A percentile compares a stretch with the other conserved stretches of the same genome.
phyloP scores from a whole-genome alignment of 2,113 vertebrate species.

The Procavia capensis region DNA sequence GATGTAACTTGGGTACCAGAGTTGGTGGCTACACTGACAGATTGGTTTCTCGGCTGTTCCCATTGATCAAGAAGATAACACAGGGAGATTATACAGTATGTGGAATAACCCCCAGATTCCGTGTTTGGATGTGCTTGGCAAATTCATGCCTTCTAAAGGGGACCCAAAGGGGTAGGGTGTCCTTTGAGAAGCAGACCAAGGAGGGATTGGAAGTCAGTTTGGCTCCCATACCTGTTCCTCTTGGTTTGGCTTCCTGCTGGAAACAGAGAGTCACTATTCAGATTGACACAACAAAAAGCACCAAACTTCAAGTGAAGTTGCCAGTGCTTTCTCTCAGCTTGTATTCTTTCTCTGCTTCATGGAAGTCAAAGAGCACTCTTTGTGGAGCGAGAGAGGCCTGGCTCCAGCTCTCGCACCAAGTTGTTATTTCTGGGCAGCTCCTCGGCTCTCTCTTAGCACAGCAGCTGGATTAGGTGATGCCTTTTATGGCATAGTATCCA shows the following conservation, averaged over 20 bases:
- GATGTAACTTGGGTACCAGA: background rate
- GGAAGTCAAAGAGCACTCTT: background rate
- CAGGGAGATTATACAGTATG: no score
- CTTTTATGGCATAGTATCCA: background rate
- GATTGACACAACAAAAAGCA: background rate
- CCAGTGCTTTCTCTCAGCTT: background rate
- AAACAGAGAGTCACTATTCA: background rate
- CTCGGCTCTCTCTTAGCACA: rapidly evolving
- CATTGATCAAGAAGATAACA: background rate
- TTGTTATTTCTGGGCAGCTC: background rate
- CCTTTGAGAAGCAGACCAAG: background rate
- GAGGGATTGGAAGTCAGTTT: no score
- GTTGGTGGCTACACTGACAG: background rate
- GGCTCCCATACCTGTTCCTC: background rate
- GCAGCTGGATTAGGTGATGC: background rate
- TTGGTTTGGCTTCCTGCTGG: background rate
- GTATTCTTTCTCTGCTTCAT: background rate
- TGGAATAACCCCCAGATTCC: background rate
- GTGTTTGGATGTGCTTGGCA: background rate
- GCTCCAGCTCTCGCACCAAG: background rate
- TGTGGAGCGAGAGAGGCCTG: background rate
- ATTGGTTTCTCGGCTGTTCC: background rate
- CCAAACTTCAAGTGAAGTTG: background rate
- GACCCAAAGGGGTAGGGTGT: background rate
- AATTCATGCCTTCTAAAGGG: background rate